Evolutionary conservation across 2,113 vertebrate species (phyloP).

Genomic region (Cairina moschata): DNA sequence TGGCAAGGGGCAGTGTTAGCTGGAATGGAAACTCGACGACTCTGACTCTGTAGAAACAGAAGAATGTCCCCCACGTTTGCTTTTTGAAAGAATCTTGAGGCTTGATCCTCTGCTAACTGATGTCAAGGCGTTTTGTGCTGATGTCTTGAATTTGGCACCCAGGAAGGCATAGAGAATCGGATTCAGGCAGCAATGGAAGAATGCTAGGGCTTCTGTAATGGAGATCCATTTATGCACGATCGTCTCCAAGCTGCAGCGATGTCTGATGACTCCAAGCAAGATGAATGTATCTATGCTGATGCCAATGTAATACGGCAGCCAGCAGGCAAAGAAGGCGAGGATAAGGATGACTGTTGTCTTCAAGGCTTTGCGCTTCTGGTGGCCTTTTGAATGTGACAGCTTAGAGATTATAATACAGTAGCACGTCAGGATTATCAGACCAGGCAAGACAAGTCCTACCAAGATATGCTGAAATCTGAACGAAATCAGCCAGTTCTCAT

Average conservation of each 20-base stretch:
- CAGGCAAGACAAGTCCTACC: conserved; percentile 92
- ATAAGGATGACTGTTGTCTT: conserved; percentile 97
- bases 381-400: conserved; percentile 90
- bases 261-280: conserved; percentile 79
- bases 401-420: conserved; percentile 96
- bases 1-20: conserved; percentile 80
- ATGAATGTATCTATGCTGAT: conserved; percentile 91
- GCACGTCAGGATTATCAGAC: conserved; percentile 92
- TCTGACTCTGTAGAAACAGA: conserved; percentile 97
- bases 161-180: conserved; percentile 98
- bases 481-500: conserved; percentile 78
- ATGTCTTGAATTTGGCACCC: conserved; percentile 95
- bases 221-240: conserved; percentile 89
- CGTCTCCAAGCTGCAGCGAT: conserved; percentile 82
- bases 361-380: conserved; percentile 94
- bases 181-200: conserved; percentile 98
- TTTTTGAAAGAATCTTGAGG: conserved; percentile 92
- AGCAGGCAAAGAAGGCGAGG: conserved; percentile 93
- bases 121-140: conserved; percentile 88
- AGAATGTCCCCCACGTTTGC: conserved; percentile 89
- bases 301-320: conserved; percentile 92
- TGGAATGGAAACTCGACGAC: conserved; percentile 96
- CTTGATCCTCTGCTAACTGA: conserved; percentile 89
- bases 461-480: conserved; percentile 95
- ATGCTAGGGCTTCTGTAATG: conserved; percentile 91